phyloP scores from a whole-genome alignment of 2,797 vertebrate species.

The Notolepis coatsorum region DNA sequence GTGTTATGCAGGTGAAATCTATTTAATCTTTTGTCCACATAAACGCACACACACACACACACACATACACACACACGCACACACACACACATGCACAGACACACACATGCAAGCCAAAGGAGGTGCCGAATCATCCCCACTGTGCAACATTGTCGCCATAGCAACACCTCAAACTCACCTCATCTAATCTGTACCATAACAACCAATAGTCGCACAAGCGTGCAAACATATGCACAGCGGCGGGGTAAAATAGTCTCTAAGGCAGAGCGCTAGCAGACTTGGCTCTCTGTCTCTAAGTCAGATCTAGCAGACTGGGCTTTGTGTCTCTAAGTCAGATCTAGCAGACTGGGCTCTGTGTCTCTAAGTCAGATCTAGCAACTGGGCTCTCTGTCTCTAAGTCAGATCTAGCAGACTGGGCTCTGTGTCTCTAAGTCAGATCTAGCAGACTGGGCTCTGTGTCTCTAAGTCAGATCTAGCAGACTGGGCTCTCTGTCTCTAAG shows the following conservation, averaged over 20 bases:
- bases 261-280: constrained; percentile 22
- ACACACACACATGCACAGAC: constrained; percentile 9
- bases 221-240: constrained; percentile 34
- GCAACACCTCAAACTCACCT: constrained; percentile 75
- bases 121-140: constrained; percentile 36
- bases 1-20: constrained; percentile 41
- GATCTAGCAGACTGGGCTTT: no score
- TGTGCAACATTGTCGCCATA: constrained; percentile 66
- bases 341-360: no score
- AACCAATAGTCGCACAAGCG: constrained; percentile 16
- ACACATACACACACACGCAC: not conserved
- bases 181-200: constrained; percentile 64
- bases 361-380: no score
- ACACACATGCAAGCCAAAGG: constrained; percentile 15
- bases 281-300: not conserved
- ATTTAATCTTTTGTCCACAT: constrained; percentile 31
- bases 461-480: no score
- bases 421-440: no score
- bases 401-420: no score
- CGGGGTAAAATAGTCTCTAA: constrained; percentile 36
- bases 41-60: not conserved
- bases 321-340: no score
- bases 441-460: no score
- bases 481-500: constrained; percentile 16
- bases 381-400: no score